Evolutionary conservation across 2,113 vertebrate genomes (phyloP).

Genomic region (Scopus umbretta): DNA sequence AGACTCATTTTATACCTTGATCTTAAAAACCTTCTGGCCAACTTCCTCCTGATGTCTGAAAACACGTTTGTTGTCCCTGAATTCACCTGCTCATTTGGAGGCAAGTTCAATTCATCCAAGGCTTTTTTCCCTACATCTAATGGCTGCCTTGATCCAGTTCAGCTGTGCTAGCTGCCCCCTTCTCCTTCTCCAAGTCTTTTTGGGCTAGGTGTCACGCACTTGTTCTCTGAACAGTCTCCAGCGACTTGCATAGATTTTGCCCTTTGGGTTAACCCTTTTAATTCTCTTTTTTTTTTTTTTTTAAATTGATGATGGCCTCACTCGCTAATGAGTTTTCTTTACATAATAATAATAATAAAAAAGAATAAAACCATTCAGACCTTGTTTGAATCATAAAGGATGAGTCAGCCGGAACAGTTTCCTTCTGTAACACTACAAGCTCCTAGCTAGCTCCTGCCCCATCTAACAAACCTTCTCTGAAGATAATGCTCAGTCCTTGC

Average conservation of each 20-base stretch:
- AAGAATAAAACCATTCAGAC: no score
- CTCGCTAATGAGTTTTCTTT: background rate
- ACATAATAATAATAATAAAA: background rate
- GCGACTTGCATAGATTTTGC: background rate
- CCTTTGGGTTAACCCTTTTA: background rate
- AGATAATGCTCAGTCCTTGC: fast-evolving
- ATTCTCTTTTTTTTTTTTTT: background rate
- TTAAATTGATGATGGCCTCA: background rate
- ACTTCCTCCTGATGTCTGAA: background rate
- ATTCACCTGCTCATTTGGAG: background rate
- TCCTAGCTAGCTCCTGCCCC: background rate
- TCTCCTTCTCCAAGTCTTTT: background rate
- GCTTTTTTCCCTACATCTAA: background rate
- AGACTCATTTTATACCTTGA: background rate
- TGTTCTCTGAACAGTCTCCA: background rate
- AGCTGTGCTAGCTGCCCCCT: background rate
- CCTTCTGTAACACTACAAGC: background rate
- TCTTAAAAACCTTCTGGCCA: background rate
- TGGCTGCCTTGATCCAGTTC: background rate
- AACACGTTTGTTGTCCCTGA: background rate
- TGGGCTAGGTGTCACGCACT: no score
- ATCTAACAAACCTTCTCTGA: background rate
- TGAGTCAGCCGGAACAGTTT: background rate
- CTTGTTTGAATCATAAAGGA: background rate
- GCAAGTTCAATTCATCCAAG: background rate